Conservation (phyloP, 2,113 vertebrate genomes). For the Polypterus senegalus region DNA sequence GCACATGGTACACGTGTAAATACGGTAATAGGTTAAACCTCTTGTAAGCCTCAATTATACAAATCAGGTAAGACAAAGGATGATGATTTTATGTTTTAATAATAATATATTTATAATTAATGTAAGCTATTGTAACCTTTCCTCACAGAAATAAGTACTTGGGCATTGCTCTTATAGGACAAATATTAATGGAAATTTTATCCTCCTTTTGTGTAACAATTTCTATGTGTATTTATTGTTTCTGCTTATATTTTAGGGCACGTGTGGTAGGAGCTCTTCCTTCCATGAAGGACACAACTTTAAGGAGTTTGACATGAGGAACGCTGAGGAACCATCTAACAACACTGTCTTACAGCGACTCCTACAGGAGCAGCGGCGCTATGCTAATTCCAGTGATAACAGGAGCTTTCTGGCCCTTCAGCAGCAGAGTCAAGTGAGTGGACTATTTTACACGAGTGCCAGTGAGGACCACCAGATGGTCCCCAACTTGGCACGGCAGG, state of each 20-base stretch:
- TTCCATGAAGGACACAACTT: constrained; percentile 64
- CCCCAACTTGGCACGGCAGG: constrained; percentile 84
- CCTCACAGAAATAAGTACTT: too few species aligned
- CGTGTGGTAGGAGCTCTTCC: constrained; percentile 55
- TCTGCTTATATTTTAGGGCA: constrained; percentile 43
- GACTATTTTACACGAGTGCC: constrained; percentile 29
- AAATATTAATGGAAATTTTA: too few species aligned
- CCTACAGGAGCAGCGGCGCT: constrained; percentile 95
- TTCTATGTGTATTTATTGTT: too few species aligned
- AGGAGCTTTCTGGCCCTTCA: constrained; percentile 80
- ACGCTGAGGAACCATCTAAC: constrained; percentile 73
- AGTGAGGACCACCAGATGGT: constrained; percentile 73
- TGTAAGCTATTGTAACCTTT: too few species aligned
- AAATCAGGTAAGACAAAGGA: too few species aligned
- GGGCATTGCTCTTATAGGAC: too few species aligned
- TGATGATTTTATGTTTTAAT: too few species aligned
- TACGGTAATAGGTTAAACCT: too few species aligned
- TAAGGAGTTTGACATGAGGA: constrained; percentile 80
- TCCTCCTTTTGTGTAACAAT: too few species aligned
- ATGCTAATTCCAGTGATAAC: constrained; percentile 70
- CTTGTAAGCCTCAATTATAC: too few species aligned
- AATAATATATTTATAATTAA: too few species aligned
- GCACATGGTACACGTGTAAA: too few species aligned
- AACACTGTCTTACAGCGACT: constrained; percentile 84
- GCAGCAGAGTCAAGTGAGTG: constrained; percentile 57